These are phyloP conservation scores for Cynaeus angustus DNA, from an alignment of 2,888 invertebrate species.

Conservation along the genomic window DNA sequence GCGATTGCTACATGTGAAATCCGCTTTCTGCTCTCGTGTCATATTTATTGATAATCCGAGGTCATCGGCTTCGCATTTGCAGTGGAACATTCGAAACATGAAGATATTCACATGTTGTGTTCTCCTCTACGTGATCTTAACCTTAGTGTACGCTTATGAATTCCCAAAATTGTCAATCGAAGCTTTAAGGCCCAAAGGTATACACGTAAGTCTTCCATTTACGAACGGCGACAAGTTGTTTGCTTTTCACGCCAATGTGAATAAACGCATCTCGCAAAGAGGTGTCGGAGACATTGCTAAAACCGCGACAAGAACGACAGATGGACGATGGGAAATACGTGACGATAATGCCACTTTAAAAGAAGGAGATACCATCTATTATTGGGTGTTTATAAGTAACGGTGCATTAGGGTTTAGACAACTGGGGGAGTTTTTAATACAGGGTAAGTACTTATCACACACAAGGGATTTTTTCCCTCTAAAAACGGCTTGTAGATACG, in stretches of 20 bases:
- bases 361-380: neutral
- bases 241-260: constrained; percentile 2
- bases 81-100: too few relatives aligned
- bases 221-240: neutral
- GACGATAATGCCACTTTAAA: neutral
- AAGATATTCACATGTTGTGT: neutral
- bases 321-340: neutral
- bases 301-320: neutral
- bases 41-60: neutral
- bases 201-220: constrained; percentile 16
- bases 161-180: constrained; percentile 5
- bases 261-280: neutral
- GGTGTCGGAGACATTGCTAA: neutral
- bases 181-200: neutral
- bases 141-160: neutral
- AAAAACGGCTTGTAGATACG: too few relatives aligned
- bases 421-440: neutral
- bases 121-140: neutral
- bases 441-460: neutral
- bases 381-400: neutral
- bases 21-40: neutral
- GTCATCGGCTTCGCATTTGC: neutral
- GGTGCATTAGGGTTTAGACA: neutral
- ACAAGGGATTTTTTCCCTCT: too few relatives aligned
- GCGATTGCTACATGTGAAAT: neutral